A percentile compares a stretch with the other conserved stretches of the same genome.
These are phyloP conservation scores for Picus viridis DNA, from an alignment of 2,797 vertebrate species.

Conservation along the genomic window DNA sequence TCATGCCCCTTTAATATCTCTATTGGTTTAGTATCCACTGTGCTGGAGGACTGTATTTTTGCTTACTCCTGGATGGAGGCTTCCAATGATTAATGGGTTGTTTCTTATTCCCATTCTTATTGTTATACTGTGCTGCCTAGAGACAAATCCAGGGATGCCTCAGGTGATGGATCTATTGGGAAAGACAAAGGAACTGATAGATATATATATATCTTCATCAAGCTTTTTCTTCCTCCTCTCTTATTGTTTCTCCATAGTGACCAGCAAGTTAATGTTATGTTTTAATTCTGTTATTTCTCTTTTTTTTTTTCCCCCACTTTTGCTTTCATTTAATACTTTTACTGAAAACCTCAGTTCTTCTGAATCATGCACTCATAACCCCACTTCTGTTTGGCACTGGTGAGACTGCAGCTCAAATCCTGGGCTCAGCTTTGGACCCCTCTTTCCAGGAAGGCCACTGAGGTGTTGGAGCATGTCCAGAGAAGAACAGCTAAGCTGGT, in stretches of 20 bases:
- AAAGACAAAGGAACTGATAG: neutral
- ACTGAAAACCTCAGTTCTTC: neutral
- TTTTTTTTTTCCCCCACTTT: neutral
- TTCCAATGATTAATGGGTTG: neutral
- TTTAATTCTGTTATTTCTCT: neutral
- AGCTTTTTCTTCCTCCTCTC: neutral
- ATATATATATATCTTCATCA: neutral
- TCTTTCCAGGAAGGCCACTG: too few species aligned
- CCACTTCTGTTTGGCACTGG: too few species aligned
- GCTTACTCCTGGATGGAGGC: neutral
- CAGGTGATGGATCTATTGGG: neutral
- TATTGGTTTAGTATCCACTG: neutral
- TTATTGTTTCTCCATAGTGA: neutral
- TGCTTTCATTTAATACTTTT: neutral
- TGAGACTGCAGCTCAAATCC: too few species aligned
- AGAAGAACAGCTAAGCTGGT: too few species aligned
- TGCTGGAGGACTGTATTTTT: neutral
- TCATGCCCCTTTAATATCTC: neutral
- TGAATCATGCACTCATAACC: neutral
- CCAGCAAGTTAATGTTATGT: fast-evolving
- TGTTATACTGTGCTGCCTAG: neutral
- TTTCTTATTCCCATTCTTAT: neutral
- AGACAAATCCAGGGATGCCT: neutral
- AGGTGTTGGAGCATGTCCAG: too few species aligned
- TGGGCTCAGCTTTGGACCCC: too few species aligned